These are phyloP conservation scores for Hozukius guyotensis DNA, from an alignment of 2,797 vertebrate genomes.

Conservation along the genomic window DNA sequence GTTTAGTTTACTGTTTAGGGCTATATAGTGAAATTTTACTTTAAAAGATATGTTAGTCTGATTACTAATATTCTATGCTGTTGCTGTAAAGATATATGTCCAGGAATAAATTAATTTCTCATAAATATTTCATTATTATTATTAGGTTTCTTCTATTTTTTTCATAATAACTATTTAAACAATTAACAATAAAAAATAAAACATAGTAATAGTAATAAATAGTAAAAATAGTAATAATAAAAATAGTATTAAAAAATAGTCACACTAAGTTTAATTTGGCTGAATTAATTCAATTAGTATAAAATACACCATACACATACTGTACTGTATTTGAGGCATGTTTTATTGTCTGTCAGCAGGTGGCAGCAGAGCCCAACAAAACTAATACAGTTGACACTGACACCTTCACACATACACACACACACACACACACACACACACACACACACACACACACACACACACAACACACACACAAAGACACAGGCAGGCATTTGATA, in stretches of 20 bases:
- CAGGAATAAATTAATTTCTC: background rate
- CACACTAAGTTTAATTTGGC: background rate
- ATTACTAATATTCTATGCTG: background rate
- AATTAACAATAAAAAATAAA: no score
- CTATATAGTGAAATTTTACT: background rate
- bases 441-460: background rate
- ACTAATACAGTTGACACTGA: background rate
- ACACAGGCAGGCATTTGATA: background rate
- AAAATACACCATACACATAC: background rate
- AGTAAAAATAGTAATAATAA: no score
- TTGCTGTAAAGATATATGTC: background rate
- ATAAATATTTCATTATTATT: background rate
- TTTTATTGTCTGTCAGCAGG: slow-evolving; percentile 3
- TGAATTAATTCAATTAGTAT: background rate
- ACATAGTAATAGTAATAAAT: no score
- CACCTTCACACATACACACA: background rate
- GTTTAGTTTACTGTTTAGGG: background rate
- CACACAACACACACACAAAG: background rate
- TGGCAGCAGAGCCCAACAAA: slow-evolving; percentile 42
- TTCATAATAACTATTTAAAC: background rate
- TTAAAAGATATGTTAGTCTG: background rate
- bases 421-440: background rate
- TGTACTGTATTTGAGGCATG: background rate
- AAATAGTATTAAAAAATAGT: background rate
- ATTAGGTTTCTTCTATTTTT: background rate